Percentiles rank a stretch among this genome's conserved stretches.
Evolutionary conservation across 2,888 invertebrate species (phyloP).

Genomic region (Archaeoteleia sp.): DNA sequence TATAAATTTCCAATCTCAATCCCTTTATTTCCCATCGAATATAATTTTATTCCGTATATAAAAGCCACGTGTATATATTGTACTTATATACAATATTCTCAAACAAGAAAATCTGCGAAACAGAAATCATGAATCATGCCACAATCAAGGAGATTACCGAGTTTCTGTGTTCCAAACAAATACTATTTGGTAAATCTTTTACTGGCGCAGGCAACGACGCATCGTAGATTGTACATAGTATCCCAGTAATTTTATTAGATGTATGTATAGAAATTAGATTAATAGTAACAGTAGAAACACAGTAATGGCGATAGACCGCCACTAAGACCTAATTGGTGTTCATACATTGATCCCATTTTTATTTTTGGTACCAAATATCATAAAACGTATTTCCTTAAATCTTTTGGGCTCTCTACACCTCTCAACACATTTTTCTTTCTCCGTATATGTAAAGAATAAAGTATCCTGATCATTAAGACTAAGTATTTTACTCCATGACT

Average conservation of each 20-base stretch:
- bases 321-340: constrained; percentile 75
- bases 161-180: neutral
- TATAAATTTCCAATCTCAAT: constrained; percentile 2
- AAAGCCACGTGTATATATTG: constrained; percentile 16
- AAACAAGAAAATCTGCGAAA: constrained; percentile 7
- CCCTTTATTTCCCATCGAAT: neutral
- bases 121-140: too few relatives aligned
- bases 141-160: constrained; percentile 1
- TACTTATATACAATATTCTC: constrained; percentile 19
- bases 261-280: constrained; percentile 43
- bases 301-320: constrained; percentile 69
- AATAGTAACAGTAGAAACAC: constrained; percentile 61
- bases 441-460: too few relatives aligned
- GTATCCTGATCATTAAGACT: constrained; percentile 19
- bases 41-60: constrained; percentile 24
- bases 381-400: constrained; percentile 44
- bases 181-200: neutral
- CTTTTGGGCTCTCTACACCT: too few relatives aligned
- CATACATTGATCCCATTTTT: constrained; percentile 74
- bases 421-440: constrained; percentile 20
- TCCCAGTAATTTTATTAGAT: constrained; percentile 24
- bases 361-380: constrained; percentile 70
- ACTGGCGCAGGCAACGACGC: constrained; percentile 14
- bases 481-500: constrained; percentile 21
- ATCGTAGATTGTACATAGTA: constrained; percentile 17